Evolutionary conservation across 1,140 invertebrate genomes (phyloP), one percentile per base, ranked within the genome.

Genomic region (Camponotus vicinus): DNA sequence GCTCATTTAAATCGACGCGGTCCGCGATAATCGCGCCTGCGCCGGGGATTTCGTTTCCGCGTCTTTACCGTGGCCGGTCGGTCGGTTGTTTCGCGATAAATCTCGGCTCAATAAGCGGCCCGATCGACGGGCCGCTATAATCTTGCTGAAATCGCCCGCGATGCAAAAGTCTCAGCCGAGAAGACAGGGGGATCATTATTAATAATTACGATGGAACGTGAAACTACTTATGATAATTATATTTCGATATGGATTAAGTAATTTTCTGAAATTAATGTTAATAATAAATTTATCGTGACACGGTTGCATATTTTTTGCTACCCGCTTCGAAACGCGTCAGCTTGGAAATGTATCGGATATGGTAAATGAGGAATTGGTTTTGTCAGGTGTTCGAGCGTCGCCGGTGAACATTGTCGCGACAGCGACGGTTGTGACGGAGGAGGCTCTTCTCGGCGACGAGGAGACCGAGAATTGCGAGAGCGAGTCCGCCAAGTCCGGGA

Each of bases 381-480:
- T 21, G 6, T 9, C 55, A 82, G 79, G 55, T 45, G 67, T 82
- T 45, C 55, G 21, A 32, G 0, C 92, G 34, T 95, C 95, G n/a
- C 93, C 94, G 59, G 89, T 94, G 52, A 95, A 94, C 78, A 94
- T 95, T 34, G 93, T 95, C 0, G 93, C 94, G 21, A 94, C 93
- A 0, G 94, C 93, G 15, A 94, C 94, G 3, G 93, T 94, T 0
- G 93, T 94, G 3, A 93, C 94, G 71, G 93, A 94, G 59, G 94
- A 94, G 40, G 90, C 92, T 0, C 84, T 94, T 0, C 66, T 93
- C 4, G 93, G 93, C 55, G 94, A 94, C 32, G 93, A 94, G 76
- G 89, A 75, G 32, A n/a, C 59, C 13, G 93, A 94, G 42, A 92
- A 93, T 21, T 89, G 90, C 32, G 87, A 92, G 1, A 95, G 85